phyloP scores from a whole-genome alignment of 2,888 invertebrate species.

The Agrochola macilenta region DNA sequence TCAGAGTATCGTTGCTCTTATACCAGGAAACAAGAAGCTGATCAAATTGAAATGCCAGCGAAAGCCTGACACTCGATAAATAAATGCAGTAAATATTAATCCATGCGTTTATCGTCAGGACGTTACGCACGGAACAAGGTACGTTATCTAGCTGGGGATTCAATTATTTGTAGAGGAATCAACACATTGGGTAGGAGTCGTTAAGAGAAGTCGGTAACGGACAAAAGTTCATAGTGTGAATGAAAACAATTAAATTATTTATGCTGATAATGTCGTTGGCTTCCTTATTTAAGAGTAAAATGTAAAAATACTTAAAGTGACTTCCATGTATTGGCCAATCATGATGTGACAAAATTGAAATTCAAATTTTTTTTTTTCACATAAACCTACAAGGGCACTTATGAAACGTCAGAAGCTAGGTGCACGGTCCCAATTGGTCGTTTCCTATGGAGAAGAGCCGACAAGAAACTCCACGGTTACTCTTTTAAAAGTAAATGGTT shows the following conservation, averaged over 20 bases:
- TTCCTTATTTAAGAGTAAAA: too few relatives aligned
- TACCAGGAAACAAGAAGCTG: constrained; percentile 28
- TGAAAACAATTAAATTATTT: background rate
- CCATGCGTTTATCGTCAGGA: constrained; percentile 21
- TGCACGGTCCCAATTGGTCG: too few relatives aligned
- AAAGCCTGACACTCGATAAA: constrained; percentile 28
- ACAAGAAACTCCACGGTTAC: too few relatives aligned
- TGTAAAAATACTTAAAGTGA: background rate
- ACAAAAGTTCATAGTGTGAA: background rate
- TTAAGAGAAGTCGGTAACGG: too few relatives aligned
- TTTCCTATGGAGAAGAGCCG: too few relatives aligned
- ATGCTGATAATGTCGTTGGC: background rate
- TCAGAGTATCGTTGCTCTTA: background rate
- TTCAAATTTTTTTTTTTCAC: too few relatives aligned
- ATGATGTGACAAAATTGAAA: background rate
- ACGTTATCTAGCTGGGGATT: constrained; percentile 26
- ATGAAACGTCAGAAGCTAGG: too few relatives aligned
- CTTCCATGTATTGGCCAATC: background rate
- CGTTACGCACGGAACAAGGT: constrained; percentile 9
- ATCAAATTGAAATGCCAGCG: constrained; percentile 19
- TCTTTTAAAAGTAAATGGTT: too few relatives aligned
- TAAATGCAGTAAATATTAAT: constrained; percentile 32
- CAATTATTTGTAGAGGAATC: constrained; percentile 28
- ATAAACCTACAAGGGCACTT: too few relatives aligned
- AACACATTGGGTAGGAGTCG: constrained; percentile 3